Evolutionary conservation across 1,140 invertebrate species (phyloP).

Genomic region (Sycophaga agraensis): DNA sequence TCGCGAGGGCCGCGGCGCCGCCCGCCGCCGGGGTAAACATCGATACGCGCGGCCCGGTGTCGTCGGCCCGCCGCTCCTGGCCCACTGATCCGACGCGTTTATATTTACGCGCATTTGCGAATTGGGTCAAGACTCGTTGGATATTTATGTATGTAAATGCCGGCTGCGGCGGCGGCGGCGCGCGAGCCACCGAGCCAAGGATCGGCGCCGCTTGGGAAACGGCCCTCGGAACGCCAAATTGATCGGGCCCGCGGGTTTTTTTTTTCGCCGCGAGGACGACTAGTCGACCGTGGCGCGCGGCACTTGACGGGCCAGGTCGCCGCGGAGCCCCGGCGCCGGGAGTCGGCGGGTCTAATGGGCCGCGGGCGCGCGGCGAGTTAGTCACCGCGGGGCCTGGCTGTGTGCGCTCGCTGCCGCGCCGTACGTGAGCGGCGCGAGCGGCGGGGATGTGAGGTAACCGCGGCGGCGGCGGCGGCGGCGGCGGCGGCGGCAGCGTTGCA

Average conservation of each 20-base stretch:
- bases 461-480: conserved; percentile 21
- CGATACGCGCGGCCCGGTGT: no score
- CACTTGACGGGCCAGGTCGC: no score
- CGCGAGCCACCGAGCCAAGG: no score
- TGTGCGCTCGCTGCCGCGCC: not conserved
- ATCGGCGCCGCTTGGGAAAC: conserved; percentile 10
- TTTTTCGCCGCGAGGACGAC: no score
- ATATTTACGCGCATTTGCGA: conserved; percentile 17
- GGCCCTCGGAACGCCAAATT: not conserved
- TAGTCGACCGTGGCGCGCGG: no score
- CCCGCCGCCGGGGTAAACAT: no score
- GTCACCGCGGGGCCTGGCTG: not conserved
- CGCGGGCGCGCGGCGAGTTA: not conserved
- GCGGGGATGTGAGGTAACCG: conserved; percentile 56
- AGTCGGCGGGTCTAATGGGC: not conserved
- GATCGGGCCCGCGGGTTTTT: no score
- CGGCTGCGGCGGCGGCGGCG: no score
- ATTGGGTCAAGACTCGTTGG: conserved; percentile 19
- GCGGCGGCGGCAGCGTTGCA: conserved; percentile 49
- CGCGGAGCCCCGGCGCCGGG: no score
- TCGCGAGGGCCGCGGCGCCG: no score
- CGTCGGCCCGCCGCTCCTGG: no score
- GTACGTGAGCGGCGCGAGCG: conserved; percentile 38
- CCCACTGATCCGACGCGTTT: no score
- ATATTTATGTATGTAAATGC: conserved; percentile 20